Evolutionary conservation across 2,113 vertebrate genomes (phyloP).

Genomic region (Tautogolabrus adspersus): DNA sequence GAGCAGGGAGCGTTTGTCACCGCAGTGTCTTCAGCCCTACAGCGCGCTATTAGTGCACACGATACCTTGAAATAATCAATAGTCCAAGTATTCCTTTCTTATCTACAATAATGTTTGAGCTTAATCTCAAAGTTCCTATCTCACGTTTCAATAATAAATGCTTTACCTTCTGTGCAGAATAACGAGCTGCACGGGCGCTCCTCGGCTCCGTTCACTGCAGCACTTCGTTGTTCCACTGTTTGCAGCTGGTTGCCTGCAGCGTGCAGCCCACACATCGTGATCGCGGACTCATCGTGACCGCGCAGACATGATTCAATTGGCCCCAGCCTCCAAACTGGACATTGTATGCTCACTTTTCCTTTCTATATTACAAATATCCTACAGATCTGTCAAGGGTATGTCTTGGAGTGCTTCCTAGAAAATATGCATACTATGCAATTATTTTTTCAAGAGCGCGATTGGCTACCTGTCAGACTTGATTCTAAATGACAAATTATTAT

Average conservation of each 20-base stretch:
- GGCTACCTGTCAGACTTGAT: background rate
- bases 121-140: rapidly evolving
- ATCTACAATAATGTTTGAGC: background rate
- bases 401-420: background rate
- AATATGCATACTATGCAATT: background rate
- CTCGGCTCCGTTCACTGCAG: slow-evolving; percentile 47
- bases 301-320: slow-evolving; percentile 47
- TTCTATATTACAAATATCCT: background rate
- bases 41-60: background rate
- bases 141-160: background rate
- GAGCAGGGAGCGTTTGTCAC: slow-evolving; percentile 56
- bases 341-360: background rate
- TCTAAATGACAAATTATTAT: background rate
- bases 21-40: slow-evolving; percentile 41
- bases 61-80: background rate
- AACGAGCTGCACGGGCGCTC: slow-evolving; percentile 4
- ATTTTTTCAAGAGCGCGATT: background rate
- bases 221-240: slow-evolving; percentile 31
- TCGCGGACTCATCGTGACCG: slow-evolving; percentile 66
- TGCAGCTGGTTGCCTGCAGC: slow-evolving; percentile 72
- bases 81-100: background rate
- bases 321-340: slow-evolving; percentile 6
- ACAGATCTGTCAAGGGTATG: no score
- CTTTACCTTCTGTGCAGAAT: slow-evolving; percentile 45
- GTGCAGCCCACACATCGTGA: slow-evolving; percentile 41